Evolutionary conservation across 2,888 invertebrate species (phyloP).

Genomic region (Xylocampa areola): DNA sequence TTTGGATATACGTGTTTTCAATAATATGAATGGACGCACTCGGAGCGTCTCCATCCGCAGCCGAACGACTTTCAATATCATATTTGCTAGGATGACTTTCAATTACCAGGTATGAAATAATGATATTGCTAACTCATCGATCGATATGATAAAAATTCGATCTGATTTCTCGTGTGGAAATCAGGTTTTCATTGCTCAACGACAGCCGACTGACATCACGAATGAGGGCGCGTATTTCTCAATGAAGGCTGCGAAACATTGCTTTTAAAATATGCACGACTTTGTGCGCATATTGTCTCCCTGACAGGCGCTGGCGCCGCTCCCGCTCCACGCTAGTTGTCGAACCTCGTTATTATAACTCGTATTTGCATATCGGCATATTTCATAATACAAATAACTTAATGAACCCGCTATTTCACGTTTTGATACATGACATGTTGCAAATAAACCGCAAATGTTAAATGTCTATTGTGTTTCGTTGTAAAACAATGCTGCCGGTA

Average conservation of each 20-base stretch:
- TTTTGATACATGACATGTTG: constrained; percentile 20
- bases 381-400: constrained; percentile 41
- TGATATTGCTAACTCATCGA: constrained; percentile 51
- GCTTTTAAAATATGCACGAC: constrained; percentile 87
- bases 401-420: constrained; percentile 24
- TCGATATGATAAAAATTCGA: constrained; percentile 76
- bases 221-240: constrained; percentile 87
- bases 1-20: constrained; percentile 59
- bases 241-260: constrained; percentile 87
- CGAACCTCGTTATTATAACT: constrained; percentile 18
- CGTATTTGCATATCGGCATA: constrained; percentile 26
- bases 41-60: constrained; percentile 59
- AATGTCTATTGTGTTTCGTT: constrained; percentile 26
- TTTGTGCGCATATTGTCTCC: constrained; percentile 78
- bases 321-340: constrained; percentile 42
- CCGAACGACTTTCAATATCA: constrained; percentile 75
- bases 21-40: constrained; percentile 30
- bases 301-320: constrained; percentile 43
- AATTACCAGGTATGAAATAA: constrained; percentile 31
- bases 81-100: constrained; percentile 70
- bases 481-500: constrained; percentile 21
- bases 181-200: constrained; percentile 86
- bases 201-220: constrained; percentile 82
- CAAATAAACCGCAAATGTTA: constrained; percentile 39
- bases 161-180: constrained; percentile 84